These are phyloP conservation scores for Coregonus ussuriensis DNA, from an alignment of 2,797 vertebrate genomes.

Conservation along the genomic window DNA sequence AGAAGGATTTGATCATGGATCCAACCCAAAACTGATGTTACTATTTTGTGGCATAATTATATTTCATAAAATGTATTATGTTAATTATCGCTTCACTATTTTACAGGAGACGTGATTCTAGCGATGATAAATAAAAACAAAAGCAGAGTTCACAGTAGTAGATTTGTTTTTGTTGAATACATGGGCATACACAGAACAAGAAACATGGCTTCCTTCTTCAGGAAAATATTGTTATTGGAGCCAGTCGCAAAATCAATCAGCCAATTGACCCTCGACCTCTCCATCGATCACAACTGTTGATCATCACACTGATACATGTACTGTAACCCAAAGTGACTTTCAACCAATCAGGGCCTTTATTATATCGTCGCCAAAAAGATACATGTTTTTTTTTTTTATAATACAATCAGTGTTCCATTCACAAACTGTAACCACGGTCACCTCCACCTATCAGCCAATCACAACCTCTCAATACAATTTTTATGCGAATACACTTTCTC, in stretches of 20 bases:
- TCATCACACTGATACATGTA: constrained; percentile 50
- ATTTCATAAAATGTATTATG: background rate
- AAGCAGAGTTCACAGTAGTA: constrained; percentile 78
- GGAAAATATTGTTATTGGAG: constrained; percentile 66
- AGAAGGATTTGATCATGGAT: background rate
- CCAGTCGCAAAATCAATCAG: constrained; percentile 38
- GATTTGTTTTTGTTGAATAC: constrained; percentile 74
- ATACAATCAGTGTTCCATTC: constrained; percentile 52
- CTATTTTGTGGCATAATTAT: background rate
- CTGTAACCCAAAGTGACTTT: constrained; percentile 54
- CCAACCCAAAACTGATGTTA: background rate
- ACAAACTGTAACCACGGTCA: constrained; percentile 43
- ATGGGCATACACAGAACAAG: constrained; percentile 62
- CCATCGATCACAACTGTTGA: constrained; percentile 29
- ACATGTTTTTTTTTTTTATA: constrained; percentile 26
- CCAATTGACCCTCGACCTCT: constrained; percentile 40
- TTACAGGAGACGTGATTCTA: constrained; percentile 53
- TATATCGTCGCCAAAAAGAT: constrained; percentile 49
- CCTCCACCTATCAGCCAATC: constrained; percentile 57
- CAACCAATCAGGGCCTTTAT: constrained; percentile 57
- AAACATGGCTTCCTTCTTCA: constrained; percentile 69
- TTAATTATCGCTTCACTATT: background rate
- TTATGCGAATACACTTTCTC: constrained; percentile 51
- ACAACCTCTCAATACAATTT: constrained; percentile 53
- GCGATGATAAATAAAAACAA: constrained; percentile 67